Evolutionary conservation across 2,888 invertebrate species (phyloP).

Genomic region (Panopea generosa): DNA sequence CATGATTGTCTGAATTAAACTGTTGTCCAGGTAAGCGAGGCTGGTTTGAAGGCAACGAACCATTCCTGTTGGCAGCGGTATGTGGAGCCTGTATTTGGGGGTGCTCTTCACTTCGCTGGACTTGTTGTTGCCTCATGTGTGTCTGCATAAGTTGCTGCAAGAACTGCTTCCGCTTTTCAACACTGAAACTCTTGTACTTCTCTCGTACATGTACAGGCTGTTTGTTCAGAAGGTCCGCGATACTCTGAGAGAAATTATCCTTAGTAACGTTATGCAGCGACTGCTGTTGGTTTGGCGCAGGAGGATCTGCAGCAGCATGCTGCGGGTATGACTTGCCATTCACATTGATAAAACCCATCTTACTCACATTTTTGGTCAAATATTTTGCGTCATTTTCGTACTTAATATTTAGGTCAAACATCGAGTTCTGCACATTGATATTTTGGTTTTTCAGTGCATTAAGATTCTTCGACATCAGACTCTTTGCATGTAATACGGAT

Average conservation of each 20-base stretch:
- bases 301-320: constrained; percentile 22
- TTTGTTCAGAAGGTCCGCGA: constrained; percentile 49
- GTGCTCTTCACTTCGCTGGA: neutral
- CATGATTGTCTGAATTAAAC: constrained; percentile 35
- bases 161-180: constrained; percentile 44
- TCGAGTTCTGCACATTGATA: constrained; percentile 82
- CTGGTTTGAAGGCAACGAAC: neutral
- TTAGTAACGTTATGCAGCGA: constrained; percentile 23
- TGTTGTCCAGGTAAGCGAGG: constrained; percentile 10
- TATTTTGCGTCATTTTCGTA: constrained; percentile 75
- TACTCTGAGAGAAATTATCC: constrained; percentile 46
- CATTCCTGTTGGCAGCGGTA: too few relatives aligned
- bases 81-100: neutral
- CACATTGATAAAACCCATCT: constrained; percentile 74
- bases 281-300: constrained; percentile 7
- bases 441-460: constrained; percentile 72
- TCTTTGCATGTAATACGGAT: constrained; percentile 80
- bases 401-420: constrained; percentile 77
- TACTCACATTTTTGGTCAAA: constrained; percentile 69
- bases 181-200: constrained; percentile 34
- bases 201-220: constrained; percentile 46
- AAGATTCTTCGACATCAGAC: constrained; percentile 76
- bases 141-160: constrained; percentile 36
- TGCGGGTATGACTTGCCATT: constrained; percentile 72
- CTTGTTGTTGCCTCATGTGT: constrained; percentile 8